Conservation (phyloP, 2,888 invertebrate genomes). For the Erpobdella octoculata region DNA sequence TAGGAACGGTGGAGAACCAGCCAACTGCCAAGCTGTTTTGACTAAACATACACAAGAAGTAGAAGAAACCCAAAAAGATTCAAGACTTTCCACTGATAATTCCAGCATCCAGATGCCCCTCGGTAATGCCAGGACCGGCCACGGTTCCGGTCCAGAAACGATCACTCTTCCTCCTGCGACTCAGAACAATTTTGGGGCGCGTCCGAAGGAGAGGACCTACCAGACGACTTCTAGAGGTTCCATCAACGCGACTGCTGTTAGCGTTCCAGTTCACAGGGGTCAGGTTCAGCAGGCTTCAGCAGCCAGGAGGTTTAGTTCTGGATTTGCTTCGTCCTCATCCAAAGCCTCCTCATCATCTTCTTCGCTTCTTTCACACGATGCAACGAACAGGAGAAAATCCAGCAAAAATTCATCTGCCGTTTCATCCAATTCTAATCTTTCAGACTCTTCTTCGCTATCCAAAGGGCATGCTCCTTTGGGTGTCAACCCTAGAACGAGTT, state of each 20-base stretch:
- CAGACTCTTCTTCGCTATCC: neutral
- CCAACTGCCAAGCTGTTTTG: neutral
- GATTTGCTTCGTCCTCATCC: neutral
- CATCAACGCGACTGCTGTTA: neutral
- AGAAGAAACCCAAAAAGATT: neutral
- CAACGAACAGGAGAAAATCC: neutral
- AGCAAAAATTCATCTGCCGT: neutral
- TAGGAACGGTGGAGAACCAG: neutral
- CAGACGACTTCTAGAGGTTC: neutral
- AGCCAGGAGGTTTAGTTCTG: neutral
- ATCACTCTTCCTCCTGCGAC: neutral
- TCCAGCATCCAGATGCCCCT: neutral
- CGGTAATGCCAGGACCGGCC: too few species aligned
- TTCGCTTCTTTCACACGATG: neutral
- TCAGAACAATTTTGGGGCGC: constrained; percentile 5
- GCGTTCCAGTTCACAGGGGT: neutral
- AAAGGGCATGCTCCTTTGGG: neutral
- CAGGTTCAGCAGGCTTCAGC: too few species aligned
- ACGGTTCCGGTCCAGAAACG: neutral
- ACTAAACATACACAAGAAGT: neutral
- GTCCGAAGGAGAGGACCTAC: neutral
- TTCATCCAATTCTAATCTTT: constrained; percentile 2
- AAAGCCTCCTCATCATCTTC: neutral
- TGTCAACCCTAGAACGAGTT: too few species aligned
- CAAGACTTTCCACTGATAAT: too few species aligned